Evolutionary conservation across 1,140 invertebrate genomes (phyloP), one percentile per base, ranked within the genome.

Genomic region (Drosophila malerkotliana): DNA sequence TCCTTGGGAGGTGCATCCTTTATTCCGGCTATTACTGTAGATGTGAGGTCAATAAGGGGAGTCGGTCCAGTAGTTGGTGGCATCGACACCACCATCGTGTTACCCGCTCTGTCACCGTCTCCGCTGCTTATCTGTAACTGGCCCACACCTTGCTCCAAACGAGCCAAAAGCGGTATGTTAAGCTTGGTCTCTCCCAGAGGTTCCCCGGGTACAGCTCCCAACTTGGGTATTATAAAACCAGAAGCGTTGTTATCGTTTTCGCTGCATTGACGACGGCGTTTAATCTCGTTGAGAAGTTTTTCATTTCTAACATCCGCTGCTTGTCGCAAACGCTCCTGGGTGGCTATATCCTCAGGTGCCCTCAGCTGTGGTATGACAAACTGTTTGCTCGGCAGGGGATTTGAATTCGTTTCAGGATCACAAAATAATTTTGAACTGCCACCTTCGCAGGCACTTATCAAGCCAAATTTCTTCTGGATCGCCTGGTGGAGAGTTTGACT

Each of bases 311-410:
- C 67, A 14, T 77, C 60, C 1, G 63, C 64, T n/a, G 56, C 62
- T 12, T 61, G 67, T 1, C 53, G 59, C 2, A 59, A 64, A 8
- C 53, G 54, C n/a, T 60, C 61, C 37, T 72, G 60, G 32, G 54
- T 71, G 6, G 59, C 58, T 5, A 45, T 15, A 30, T 66, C 18
- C 7, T 34, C 52, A 0, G 61, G 39, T 32, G 62, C 64, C 12
- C 26, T 75, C n/a, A 71, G 57, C 39, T 81, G 68, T 24, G 81
- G 81, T 58, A 85, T 87, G 5, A 82, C 45, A 2, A 87, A 49
- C 44, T 47, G 14, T 18, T 15, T 8, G 2, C 8, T 59, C 51
- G 49, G 41, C 56, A 26, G 12, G 28, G 39, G 14, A 24, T 15
- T 54, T 34, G 39, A 18, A 34, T 21, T 24, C 32, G 4, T 24